Base-by-base conservation (phyloP, 2,797 vertebrate genomes). In the Notoglanidium macrostoma region DNA sequence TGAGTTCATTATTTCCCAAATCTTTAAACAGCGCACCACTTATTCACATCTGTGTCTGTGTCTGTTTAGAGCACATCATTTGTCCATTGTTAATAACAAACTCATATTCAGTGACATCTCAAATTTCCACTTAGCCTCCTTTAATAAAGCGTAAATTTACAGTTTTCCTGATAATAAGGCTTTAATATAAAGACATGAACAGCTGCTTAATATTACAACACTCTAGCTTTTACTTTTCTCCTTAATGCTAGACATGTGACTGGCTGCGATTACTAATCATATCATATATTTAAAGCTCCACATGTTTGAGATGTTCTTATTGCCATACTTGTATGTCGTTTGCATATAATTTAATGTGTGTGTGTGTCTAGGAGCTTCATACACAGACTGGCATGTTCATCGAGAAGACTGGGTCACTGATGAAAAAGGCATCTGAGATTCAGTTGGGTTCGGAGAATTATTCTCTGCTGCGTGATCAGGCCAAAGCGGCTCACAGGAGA, bases 361-460 rank as follows among this genome's bases (percentile, higher is more conserved):
- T 15, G 26, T 84, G 63, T 29, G 15, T 85, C 89, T 92, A 99
- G 98, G 97, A 97, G 83, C 94, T 98, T 93, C 63, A 94, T 89
- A 95, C 94, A 89, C 94, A 96, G 89, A 93, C 96, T 79, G 96
- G 97, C 93, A 95, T 92, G 17, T 96, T 98, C 89, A 95, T 94
- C 35, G 89, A 94, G 1, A 96, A 97, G 86, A 96, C 97, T 92
- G 96, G 97, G 90, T 96, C 94, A n/a, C 89, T 99, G 88, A 94
- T 97, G 91, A 97, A 96, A 94, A 97, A 96, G 93, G 96, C 97
- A 35, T 94, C 95, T 59, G 97, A 98, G 89, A 98, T 99, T 92
- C 96, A 97, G 32, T 96, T 99, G 21, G 97, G 98, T 35, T 94
- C 96, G 76, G 97, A 96, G 92, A 98, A 96, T 92, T 97, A 95